Evolutionary conservation across 2,888 invertebrate species (phyloP), one percentile per base, ranked within the genome.

Genomic region (Ectemnius continuus): DNA sequence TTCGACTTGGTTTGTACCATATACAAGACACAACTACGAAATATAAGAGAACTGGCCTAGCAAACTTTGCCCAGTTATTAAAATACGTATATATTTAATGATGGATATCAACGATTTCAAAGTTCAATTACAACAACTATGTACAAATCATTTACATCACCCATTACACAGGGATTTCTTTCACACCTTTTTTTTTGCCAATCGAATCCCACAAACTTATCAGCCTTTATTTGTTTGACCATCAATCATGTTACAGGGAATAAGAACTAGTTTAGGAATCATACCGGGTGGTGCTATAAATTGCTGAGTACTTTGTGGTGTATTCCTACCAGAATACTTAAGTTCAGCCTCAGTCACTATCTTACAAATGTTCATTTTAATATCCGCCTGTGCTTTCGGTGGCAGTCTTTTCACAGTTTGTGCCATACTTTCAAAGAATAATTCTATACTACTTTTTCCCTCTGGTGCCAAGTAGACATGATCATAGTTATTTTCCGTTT

Each of bases 211-310:
- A 11, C 11, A 6, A 6, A 11, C 1, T 36, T 8, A 8, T 82
- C 52, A 82, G 65, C 70, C 72, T 14, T 78, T 80, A 58, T 73
- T 76, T 36, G 74, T 80, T 67, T 84, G 85, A 69, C 86, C 86
- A 65, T 90, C 91, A 45, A 91, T 87, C 88, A 90, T 88, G 52
- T 87, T 85, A 68, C 90, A 90, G 16, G 91, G 91, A 61, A 91
- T 89, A 8, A 91, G 78, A 45, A 91, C 85, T 56, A 90, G 74
- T 73, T 91, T 90, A 16, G 90, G 90, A 72, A 90, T 88, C 83
- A 87, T 87, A 36, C 87, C 86, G 28, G 88, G 86, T 14, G 88
- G 84, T 1, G 85, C 78, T 20, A 85, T 76, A 60, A 87, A 86
- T 47, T 84, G 83, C 70, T 87, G 86, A 0, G 83, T 80, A 68